Conservation (phyloP, 1,140 invertebrate genomes). For the Megalonaias nervosa region DNA sequence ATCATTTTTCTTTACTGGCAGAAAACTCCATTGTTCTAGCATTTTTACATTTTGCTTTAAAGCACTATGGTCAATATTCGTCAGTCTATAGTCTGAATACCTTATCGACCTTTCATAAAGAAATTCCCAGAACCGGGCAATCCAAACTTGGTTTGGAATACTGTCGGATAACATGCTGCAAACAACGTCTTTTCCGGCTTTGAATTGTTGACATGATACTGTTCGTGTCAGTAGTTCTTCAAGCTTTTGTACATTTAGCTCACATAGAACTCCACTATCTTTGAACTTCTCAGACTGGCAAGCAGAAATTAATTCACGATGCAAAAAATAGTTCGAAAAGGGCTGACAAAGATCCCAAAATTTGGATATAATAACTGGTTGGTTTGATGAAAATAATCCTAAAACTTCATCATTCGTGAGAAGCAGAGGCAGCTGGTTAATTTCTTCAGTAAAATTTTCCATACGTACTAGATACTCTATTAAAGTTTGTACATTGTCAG, state of each 20-base stretch:
- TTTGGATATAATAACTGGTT: too few species aligned
- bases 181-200: neutral
- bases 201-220: neutral
- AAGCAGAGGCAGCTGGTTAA: too few species aligned
- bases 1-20: neutral
- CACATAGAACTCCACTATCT: too few species aligned
- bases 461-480: neutral
- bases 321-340: too few species aligned
- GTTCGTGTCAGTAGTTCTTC: too few species aligned
- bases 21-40: constrained; percentile 12
- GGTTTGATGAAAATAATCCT: too few species aligned
- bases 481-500: constrained; percentile 1
- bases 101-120: neutral
- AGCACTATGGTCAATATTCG: neutral
- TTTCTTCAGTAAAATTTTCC: neutral
- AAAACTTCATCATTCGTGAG: too few species aligned
- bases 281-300: too few species aligned
- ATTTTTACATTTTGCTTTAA: neutral
- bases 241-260: too few species aligned
- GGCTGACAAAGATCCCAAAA: too few species aligned
- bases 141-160: neutral
- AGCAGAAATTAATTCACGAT: too few species aligned
- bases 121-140: constrained; percentile 11
- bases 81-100: too few species aligned
- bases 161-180: neutral